phyloP scores from a whole-genome alignment of 1,140 invertebrate genomes.

The Whitmania pigra region DNA sequence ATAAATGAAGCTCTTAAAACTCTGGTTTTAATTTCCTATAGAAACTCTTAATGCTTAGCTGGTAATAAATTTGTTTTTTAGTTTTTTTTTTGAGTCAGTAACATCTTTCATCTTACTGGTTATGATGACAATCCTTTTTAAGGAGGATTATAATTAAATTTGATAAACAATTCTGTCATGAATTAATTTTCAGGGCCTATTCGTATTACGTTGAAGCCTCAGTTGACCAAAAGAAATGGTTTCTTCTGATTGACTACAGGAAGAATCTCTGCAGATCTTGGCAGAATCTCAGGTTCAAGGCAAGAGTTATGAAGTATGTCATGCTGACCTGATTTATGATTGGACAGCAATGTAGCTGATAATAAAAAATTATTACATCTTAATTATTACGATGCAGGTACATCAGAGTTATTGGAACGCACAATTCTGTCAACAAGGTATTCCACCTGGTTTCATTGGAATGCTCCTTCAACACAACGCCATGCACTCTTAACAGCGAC shows the following conservation, averaged over 20 bases:
- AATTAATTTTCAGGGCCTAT: slow-evolving; percentile 53
- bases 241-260: slow-evolving; percentile 77
- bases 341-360: background rate
- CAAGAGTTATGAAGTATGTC: slow-evolving; percentile 59
- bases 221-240: slow-evolving; percentile 89
- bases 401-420: slow-evolving; percentile 76
- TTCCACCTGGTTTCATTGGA: slow-evolving; percentile 87
- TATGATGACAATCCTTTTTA: no score
- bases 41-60: no score
- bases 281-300: slow-evolving; percentile 85
- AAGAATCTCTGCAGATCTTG: slow-evolving; percentile 83
- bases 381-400: slow-evolving; percentile 44
- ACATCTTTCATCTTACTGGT: no score
- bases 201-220: slow-evolving; percentile 93
- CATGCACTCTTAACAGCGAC: slow-evolving; percentile 62
- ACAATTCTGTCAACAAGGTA: slow-evolving; percentile 88
- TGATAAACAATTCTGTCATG: background rate
- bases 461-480: slow-evolving; percentile 65
- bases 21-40: no score
- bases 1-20: no score
- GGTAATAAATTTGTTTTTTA: no score
- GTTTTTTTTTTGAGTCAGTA: no score
- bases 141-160: no score
- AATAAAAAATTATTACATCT: no score
- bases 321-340: slow-evolving; percentile 20